These are phyloP conservation scores for Eupeodes latifasciatus DNA, from an alignment of 2,888 invertebrate species.

Conservation along the genomic window DNA sequence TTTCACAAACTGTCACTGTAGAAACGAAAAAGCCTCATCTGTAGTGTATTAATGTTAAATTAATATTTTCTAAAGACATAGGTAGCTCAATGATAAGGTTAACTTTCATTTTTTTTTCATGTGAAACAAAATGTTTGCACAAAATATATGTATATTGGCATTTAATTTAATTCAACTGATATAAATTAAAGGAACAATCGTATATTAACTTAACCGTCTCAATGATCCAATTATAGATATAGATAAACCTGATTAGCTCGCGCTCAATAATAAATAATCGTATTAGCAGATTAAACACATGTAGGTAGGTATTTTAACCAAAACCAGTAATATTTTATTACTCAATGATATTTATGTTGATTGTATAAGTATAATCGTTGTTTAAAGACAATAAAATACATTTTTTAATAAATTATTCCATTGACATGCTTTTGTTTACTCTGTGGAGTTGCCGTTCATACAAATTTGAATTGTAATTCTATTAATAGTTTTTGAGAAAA, in stretches of 20 bases:
- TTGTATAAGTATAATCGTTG: neutral
- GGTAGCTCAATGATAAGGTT: too few species aligned
- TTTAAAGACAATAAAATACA: constrained; percentile 29
- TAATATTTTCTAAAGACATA: too few species aligned
- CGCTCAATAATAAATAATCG: constrained; percentile 5
- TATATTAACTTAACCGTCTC: neutral
- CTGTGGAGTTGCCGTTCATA: neutral
- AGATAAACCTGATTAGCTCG: constrained; percentile 25
- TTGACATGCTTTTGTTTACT: neutral
- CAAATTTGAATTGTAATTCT: neutral
- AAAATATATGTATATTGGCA: too few species aligned
- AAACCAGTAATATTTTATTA: constrained; percentile 20
- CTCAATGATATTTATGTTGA: neutral
- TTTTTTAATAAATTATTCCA: constrained; percentile 9
- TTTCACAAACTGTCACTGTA: too few species aligned
- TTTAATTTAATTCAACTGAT: too few species aligned
- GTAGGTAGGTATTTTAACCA: neutral
- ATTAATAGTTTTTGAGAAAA: neutral
- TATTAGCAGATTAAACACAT: neutral
- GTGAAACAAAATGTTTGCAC: too few species aligned
- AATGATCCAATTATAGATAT: constrained; percentile 20
- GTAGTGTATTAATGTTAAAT: too few species aligned
- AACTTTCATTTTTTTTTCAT: too few species aligned
- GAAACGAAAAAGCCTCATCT: too few species aligned
- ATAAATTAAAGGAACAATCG: neutral